A percentile compares a stretch with the other conserved stretches of the same genome.
Conservation (phyloP, 2,113 vertebrate genomes). For the Rana temporaria region DNA sequence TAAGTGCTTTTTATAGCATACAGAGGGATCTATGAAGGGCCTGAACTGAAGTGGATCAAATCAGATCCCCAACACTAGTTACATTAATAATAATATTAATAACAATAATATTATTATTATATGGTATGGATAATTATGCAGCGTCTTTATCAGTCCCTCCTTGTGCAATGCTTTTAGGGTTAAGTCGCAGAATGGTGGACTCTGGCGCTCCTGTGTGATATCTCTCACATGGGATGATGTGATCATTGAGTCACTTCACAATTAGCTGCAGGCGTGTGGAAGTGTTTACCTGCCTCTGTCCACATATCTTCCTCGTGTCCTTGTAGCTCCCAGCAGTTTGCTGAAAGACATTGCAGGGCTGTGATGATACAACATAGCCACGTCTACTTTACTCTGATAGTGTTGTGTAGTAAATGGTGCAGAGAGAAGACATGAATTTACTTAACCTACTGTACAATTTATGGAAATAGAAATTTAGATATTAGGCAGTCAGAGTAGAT, state of each 20-base stretch:
- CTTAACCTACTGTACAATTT: background rate
- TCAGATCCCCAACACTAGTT: no score
- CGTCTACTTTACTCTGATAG: background rate
- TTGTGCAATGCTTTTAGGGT: background rate
- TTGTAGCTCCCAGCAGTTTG: constrained; percentile 46
- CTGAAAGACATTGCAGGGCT: constrained; percentile 30
- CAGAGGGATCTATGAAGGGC: no score
- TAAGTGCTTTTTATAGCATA: no score
- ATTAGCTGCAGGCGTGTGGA: constrained; percentile 59
- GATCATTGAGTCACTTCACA: constrained; percentile 61
- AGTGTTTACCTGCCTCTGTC: constrained; percentile 55
- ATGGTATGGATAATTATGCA: no score
- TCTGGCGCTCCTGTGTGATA: background rate
- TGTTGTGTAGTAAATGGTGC: background rate
- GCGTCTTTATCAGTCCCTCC: no score
- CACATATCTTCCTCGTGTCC: constrained; percentile 38
- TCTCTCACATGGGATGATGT: constrained; percentile 16
- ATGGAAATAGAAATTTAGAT: background rate
- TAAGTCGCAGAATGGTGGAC: background rate
- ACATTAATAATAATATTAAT: no score
- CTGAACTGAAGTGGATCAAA: no score
- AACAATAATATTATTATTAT: no score
- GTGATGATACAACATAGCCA: constrained; percentile 24
- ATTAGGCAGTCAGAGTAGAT: background rate
- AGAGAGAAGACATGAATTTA: background rate